Conservation (phyloP, 1,140 invertebrate genomes). For the Drosophila dunni region DNA sequence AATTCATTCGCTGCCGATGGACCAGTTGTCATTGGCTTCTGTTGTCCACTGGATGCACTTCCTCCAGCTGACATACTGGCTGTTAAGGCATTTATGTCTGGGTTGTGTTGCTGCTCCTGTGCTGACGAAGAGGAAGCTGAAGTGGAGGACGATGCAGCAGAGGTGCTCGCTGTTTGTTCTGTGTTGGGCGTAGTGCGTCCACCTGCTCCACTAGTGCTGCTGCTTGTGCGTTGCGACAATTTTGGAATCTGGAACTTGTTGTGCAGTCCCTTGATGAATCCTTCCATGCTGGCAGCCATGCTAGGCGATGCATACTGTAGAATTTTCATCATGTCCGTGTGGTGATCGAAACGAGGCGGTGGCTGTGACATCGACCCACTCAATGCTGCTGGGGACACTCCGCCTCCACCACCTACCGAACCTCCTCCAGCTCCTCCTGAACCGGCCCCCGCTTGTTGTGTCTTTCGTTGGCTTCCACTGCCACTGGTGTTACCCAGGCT, state of each 20-base stretch:
- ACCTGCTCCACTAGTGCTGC: conserved; percentile 38
- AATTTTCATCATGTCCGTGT: conserved; percentile 83
- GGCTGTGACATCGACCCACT: conserved; percentile 65
- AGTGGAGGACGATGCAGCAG: conserved; percentile 5
- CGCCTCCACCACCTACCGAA: neutral
- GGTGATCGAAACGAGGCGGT: conserved; percentile 70
- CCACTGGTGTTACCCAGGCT: conserved; percentile 84
- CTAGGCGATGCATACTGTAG: conserved; percentile 76
- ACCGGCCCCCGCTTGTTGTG: conserved; percentile 84
- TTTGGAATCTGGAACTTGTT: conserved; percentile 95
- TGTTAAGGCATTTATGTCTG: conserved; percentile 13
- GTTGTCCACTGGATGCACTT: conserved; percentile 25
- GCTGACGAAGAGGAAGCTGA: neutral
- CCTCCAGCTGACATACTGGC: conserved; percentile 22
- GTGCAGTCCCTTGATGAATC: conserved; percentile 91
- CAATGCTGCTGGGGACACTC: conserved; percentile 58
- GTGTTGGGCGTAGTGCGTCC: conserved; percentile 38
- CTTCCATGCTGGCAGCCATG: conserved; percentile 86
- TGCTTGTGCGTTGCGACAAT: conserved; percentile 87
- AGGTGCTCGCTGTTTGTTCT: conserved; percentile 20
- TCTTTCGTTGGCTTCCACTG: conserved; percentile 50
- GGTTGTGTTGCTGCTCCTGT: conserved; percentile 23
- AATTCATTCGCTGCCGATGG: conserved; percentile 28
- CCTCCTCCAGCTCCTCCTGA: conserved; percentile 2
- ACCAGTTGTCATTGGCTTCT: neutral